A percentile compares a stretch with the other conserved stretches of the same genome.
Evolutionary conservation across 2,888 invertebrate genomes (phyloP).

Genomic region (Papilio gigon): DNA sequence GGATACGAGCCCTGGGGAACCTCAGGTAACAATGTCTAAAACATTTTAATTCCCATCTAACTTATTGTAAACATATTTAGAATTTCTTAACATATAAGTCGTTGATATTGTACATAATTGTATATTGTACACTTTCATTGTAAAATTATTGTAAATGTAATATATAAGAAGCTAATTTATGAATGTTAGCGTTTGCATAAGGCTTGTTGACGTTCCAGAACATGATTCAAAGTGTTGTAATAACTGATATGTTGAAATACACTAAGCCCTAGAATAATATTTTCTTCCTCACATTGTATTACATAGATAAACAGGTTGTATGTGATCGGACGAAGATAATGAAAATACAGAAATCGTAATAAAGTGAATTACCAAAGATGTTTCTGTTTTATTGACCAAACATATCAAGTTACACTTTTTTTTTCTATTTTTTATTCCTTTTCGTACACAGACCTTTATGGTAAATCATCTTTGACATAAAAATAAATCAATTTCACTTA

Average conservation of each 20-base stretch:
- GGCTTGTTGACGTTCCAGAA: slow-evolving; percentile 1
- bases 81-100: background rate
- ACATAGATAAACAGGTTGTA: slow-evolving; percentile 5
- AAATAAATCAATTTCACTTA: background rate
- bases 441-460: slow-evolving; percentile 4
- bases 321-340: background rate
- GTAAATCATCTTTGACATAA: background rate
- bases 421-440: background rate
- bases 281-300: slow-evolving; percentile 19
- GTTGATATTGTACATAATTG: slow-evolving; percentile 6
- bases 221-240: background rate
- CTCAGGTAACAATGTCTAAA: background rate
- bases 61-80: background rate
- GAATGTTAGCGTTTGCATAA: background rate
- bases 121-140: slow-evolving; percentile 11
- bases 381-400: background rate
- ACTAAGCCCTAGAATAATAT: slow-evolving; percentile 17
- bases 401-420: no score
- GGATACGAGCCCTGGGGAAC: background rate
- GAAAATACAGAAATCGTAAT: background rate
- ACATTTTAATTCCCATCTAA: background rate
- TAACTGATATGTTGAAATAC: background rate
- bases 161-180: background rate
- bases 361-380: slow-evolving; percentile 1
- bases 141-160: background rate